A percentile compares a stretch with the other conserved stretches of the same genome.
These are phyloP conservation scores for Ceyx margarethae DNA, from an alignment of 2,113 vertebrate genomes.

Conservation along the genomic window DNA sequence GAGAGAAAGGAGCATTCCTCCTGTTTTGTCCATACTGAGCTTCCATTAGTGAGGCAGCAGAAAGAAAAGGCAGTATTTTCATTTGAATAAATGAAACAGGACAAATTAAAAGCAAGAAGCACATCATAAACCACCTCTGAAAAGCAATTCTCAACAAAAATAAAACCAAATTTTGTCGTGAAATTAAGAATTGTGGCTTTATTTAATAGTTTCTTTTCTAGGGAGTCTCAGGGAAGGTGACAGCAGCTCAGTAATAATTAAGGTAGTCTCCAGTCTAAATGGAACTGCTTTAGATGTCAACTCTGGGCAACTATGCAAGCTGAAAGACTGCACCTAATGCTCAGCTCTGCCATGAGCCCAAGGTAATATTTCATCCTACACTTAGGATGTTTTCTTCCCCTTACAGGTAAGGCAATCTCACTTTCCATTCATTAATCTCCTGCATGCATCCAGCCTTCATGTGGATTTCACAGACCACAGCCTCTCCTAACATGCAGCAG, in stretches of 20 bases:
- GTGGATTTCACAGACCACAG: background rate
- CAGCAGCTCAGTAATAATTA: background rate
- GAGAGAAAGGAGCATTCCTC: background rate
- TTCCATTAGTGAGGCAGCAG: background rate
- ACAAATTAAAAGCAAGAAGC: background rate
- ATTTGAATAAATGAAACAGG: background rate
- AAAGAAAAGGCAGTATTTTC: background rate
- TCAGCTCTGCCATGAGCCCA: rapidly evolving
- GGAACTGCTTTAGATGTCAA: background rate
- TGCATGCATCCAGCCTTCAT: background rate
- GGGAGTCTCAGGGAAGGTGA: background rate
- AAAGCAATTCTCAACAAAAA: background rate
- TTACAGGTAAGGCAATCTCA: background rate
- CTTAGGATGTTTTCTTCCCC: background rate
- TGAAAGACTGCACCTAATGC: background rate
- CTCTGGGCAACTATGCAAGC: background rate
- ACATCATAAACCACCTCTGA: background rate
- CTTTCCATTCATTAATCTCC: background rate
- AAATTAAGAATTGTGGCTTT: background rate
- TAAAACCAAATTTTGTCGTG: background rate
- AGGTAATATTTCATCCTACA: rapidly evolving
- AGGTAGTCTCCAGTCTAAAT: background rate
- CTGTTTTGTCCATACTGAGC: background rate
- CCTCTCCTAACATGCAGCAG: background rate
- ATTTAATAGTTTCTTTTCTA: background rate